Conservation (phyloP, 2,888 invertebrate species). For the Eustalomyia histrio region DNA sequence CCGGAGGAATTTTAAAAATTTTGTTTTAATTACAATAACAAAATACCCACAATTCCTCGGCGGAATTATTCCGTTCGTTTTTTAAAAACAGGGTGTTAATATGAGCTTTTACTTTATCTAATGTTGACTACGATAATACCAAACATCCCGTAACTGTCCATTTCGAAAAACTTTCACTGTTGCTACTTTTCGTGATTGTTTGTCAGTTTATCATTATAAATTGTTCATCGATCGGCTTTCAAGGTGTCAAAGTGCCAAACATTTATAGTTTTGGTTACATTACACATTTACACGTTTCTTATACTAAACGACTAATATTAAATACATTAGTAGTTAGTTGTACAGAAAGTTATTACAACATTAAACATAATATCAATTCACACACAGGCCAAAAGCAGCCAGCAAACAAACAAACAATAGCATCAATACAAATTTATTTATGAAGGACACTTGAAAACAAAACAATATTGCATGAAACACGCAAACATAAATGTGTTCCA, state of each 20-base stretch:
- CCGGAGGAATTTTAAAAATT: too few relatives aligned
- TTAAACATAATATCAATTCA: slow-evolving; percentile 48
- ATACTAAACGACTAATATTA: too few relatives aligned
- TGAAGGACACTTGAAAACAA: slow-evolving; percentile 62
- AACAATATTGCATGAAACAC: slow-evolving; percentile 55
- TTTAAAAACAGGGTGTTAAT: too few relatives aligned
- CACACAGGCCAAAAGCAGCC: slow-evolving; percentile 9
- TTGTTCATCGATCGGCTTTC: background rate
- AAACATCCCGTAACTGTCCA: too few relatives aligned
- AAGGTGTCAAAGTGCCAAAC: slow-evolving; percentile 69
- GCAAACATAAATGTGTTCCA: slow-evolving; percentile 61
- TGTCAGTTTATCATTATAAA: background rate
- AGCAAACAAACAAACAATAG: slow-evolving; percentile 32
- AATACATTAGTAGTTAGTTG: too few relatives aligned
- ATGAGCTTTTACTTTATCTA: too few relatives aligned
- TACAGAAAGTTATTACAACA: slow-evolving; percentile 35
- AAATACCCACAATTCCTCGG: too few relatives aligned
- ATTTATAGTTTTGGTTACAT: slow-evolving; percentile 56
- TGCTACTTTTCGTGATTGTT: too few relatives aligned
- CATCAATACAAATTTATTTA: slow-evolving; percentile 65
- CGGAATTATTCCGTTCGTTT: too few relatives aligned
- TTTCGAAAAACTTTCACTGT: too few relatives aligned
- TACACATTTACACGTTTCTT: slow-evolving; percentile 27
- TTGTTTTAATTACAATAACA: too few relatives aligned
- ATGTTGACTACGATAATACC: too few relatives aligned